phyloP scores from a whole-genome alignment of 2,888 invertebrate species.

The Muschampia plurimacula region DNA sequence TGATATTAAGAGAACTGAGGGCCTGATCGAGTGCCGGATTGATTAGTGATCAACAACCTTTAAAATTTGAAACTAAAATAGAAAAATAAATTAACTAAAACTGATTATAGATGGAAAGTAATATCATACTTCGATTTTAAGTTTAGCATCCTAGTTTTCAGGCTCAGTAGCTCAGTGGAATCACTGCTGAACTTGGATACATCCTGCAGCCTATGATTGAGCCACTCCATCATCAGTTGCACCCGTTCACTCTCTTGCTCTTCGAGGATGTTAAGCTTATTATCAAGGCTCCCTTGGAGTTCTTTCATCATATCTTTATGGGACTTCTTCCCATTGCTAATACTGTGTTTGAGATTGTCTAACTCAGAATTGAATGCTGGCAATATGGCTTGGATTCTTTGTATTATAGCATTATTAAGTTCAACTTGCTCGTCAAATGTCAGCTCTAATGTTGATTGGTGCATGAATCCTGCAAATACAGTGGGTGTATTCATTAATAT shows the following conservation, averaged over 20 bases:
- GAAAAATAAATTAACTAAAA: no score
- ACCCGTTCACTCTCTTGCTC: constrained; percentile 76
- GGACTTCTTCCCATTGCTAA: constrained; percentile 50
- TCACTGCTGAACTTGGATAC: constrained; percentile 64
- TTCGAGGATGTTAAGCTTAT: constrained; percentile 65
- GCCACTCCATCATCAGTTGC: constrained; percentile 79
- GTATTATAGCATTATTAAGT: constrained; percentile 70
- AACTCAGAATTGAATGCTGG: constrained; percentile 65
- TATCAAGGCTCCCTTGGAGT: constrained; percentile 66
- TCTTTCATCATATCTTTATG: constrained; percentile 61
- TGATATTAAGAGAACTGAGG: no score
- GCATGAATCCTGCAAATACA: constrained; percentile 70
- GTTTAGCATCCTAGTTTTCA: constrained; percentile 73
- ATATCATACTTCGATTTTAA: constrained; percentile 77
- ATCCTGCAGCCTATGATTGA: constrained; percentile 67
- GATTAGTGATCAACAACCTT: no score
- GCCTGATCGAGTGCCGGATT: no score
- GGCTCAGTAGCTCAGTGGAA: constrained; percentile 66
- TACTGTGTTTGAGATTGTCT: constrained; percentile 58
- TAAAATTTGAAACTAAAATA: no score
- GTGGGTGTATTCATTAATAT: no score
- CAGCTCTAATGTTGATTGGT: constrained; percentile 66
- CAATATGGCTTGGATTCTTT: constrained; percentile 68
- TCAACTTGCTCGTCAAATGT: constrained; percentile 77
- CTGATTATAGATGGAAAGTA: no score